Evolutionary conservation across 2,797 vertebrate species (phyloP).

Genomic region (Girardinus metallicus): DNA sequence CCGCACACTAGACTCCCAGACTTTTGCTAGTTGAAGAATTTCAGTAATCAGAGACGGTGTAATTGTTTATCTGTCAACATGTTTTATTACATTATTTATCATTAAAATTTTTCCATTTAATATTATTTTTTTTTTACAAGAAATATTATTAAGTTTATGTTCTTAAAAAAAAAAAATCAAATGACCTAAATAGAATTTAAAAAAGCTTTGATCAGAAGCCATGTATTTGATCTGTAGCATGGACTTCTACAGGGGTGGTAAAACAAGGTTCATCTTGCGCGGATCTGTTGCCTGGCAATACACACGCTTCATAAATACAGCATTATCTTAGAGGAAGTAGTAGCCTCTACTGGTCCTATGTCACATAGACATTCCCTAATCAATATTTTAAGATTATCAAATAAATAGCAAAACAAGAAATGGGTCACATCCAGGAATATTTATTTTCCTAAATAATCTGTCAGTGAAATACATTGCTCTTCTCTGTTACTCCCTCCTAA

Average conservation of each 20-base stretch:
- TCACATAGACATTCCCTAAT: conserved; percentile 32
- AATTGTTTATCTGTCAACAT: background rate
- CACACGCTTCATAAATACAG: conserved; percentile 62
- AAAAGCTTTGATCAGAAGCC: background rate
- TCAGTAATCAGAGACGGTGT: too few species aligned
- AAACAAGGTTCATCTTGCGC: conserved; percentile 38
- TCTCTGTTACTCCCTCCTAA: conserved; percentile 25
- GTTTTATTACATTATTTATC: background rate
- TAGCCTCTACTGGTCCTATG: conserved; percentile 12
- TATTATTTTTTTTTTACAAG: background rate
- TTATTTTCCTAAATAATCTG: conserved; percentile 3
- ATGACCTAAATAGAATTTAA: background rate
- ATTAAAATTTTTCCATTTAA: background rate
- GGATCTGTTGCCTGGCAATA: conserved; percentile 18
- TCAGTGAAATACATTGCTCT: background rate
- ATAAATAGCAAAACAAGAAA: background rate
- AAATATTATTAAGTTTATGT: background rate
- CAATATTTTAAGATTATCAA: conserved; percentile 35
- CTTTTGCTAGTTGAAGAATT: too few species aligned
- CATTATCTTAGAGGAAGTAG: conserved; percentile 53
- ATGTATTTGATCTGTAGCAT: conserved; percentile 7
- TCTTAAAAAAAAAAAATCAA: background rate
- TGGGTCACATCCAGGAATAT: background rate
- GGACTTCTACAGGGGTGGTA: conserved; percentile 21
- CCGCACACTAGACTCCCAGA: background rate